Evolutionary conservation across 37 sponge, comb jelly and placozoan species (phyloP).

Genomic region (Diacarnus erythraeanus): DNA sequence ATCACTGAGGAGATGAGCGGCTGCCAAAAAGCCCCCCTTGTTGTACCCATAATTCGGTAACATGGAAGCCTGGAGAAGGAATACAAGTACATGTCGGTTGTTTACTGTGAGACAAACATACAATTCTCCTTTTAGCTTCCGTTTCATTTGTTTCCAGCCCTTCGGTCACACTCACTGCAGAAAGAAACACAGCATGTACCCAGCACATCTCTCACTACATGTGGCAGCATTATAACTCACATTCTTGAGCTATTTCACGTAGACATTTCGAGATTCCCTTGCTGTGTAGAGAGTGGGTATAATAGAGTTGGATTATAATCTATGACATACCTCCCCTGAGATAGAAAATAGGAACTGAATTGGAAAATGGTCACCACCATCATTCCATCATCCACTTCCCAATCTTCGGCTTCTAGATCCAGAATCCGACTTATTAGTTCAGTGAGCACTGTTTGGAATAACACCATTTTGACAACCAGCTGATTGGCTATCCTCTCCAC

Average conservation of each 20-base stretch:
- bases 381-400: conserved; percentile 44
- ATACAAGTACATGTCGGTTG: neutral
- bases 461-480: too few relatives aligned
- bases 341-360: conserved; percentile 52
- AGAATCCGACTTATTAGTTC: conserved; percentile 53
- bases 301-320: neutral
- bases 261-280: conserved; percentile 37
- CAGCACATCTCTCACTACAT: neutral
- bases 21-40: conserved; percentile 56
- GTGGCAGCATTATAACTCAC: conserved; percentile 15
- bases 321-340: conserved; percentile 19
- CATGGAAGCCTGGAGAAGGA: conserved; percentile 12
- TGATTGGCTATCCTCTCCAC: too few relatives aligned
- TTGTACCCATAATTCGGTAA: conserved; percentile 48
- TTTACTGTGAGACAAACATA: neutral
- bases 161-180: conserved; percentile 43
- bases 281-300: neutral
- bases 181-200: neutral
- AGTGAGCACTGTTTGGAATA: conserved; percentile 36
- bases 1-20: conserved; percentile 36
- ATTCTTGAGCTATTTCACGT: conserved; percentile 34
- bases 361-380: conserved; percentile 75
- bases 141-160: conserved; percentile 25
- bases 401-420: conserved; percentile 53
- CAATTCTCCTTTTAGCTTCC: conserved; percentile 16